These are phyloP conservation scores for Sciurus carolinensis DNA, from an alignment of 2,797 vertebrate genomes.

Conservation along the genomic window DNA sequence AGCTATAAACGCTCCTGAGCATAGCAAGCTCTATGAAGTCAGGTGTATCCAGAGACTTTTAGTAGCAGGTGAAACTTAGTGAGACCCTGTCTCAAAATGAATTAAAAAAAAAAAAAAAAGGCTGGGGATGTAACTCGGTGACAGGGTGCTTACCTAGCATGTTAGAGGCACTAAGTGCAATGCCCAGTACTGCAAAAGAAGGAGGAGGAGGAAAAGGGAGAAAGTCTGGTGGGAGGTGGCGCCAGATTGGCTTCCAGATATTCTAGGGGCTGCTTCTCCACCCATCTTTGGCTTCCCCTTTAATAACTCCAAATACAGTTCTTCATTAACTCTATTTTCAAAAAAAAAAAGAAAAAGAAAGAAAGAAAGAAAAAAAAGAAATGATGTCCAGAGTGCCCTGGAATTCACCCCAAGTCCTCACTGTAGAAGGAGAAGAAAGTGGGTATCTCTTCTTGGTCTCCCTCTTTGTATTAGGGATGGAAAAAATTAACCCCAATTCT, in stretches of 20 bases:
- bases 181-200: no score
- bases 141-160: no score
- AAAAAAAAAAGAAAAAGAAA: not conserved
- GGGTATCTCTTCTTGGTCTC: not conserved
- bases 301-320: not conserved
- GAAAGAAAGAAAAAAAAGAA: not conserved
- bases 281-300: not conserved
- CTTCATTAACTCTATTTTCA: constrained; percentile 47
- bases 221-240: not conserved
- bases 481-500: not conserved
- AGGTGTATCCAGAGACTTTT: not conserved
- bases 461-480: not conserved
- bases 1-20: not conserved
- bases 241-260: not conserved
- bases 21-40: not conserved
- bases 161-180: no score
- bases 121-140: not conserved
- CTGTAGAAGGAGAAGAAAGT: not conserved
- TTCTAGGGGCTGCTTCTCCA: not conserved
- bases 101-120: not conserved
- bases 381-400: not conserved
- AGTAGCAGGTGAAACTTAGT: not conserved
- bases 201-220: no score
- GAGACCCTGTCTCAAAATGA: no score
- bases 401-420: constrained; percentile 2